Evolutionary conservation across 35 echinoderm and acorn worm species (phyloP).

Genomic region (Apostichopus californicus): DNA sequence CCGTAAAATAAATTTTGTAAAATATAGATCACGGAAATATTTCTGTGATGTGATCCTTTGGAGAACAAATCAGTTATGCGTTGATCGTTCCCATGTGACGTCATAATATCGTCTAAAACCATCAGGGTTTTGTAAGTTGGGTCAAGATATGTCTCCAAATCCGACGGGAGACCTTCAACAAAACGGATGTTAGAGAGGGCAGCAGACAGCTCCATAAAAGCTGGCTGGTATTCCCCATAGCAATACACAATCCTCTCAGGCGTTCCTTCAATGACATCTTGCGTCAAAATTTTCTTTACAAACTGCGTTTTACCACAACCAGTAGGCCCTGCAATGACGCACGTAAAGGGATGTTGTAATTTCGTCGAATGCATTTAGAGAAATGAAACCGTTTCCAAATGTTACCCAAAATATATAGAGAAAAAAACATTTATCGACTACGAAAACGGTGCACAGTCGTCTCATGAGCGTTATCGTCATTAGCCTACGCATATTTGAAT

Average conservation of each 20-base stretch:
- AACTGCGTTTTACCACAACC: constrained; percentile 66
- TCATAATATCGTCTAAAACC: no score
- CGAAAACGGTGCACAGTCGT: no score
- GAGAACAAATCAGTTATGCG: constrained; percentile 51
- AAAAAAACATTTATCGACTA: no score
- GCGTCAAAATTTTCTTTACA: constrained; percentile 19
- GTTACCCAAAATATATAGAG: neutral
- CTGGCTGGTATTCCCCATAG: constrained; percentile 65
- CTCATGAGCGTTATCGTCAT: no score
- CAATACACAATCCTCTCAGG: constrained; percentile 65
- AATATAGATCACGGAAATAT: constrained; percentile 66
- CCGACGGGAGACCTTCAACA: neutral
- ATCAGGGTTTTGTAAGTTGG: neutral
- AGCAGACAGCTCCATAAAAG: constrained; percentile 26
- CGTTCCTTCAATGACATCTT: neutral
- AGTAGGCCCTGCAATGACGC: constrained; percentile 48
- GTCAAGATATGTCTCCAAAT: constrained; percentile 53
- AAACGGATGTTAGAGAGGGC: constrained; percentile 46
- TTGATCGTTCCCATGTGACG: constrained; percentile 28
- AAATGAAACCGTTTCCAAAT: neutral
- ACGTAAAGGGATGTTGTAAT: constrained; percentile 29
- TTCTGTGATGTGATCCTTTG: constrained; percentile 70
- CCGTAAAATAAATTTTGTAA: constrained; percentile 79
- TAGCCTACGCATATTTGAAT: no score
- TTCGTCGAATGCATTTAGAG: constrained; percentile 6